These are phyloP conservation scores for Sipunculus nudus DNA, from an alignment of 2,888 invertebrate genomes.

Conservation along the genomic window DNA sequence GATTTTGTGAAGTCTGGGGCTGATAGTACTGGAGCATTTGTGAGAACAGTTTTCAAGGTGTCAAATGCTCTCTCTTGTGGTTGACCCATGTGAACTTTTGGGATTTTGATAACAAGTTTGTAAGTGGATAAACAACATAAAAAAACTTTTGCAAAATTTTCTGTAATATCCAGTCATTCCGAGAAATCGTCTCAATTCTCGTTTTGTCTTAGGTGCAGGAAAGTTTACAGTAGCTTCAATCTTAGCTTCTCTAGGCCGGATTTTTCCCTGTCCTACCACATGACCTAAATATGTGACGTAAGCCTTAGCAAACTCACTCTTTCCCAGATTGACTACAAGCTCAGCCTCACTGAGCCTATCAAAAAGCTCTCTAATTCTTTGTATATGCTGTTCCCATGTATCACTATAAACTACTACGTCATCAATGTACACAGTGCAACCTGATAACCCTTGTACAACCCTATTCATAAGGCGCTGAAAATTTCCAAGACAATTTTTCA, in stretches of 20 bases:
- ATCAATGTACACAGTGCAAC: too few species aligned
- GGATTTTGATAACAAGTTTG: not conserved
- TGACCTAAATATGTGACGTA: constrained; percentile 36
- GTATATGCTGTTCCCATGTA: not conserved
- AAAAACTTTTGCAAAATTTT: not conserved
- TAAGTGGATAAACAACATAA: not conserved
- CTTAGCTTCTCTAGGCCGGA: constrained; percentile 15
- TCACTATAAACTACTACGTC: too few species aligned
- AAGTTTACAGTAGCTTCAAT: constrained; percentile 8
- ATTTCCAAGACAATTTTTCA: not conserved
- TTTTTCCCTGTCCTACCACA: constrained; percentile 20
- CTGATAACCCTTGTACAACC: too few species aligned
- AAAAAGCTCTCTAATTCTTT: not conserved
- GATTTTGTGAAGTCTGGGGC: too few species aligned
- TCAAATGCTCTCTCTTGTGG: too few species aligned
- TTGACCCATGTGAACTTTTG: too few species aligned
- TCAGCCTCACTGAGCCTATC: not conserved
- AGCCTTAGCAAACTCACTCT: constrained; percentile 22
- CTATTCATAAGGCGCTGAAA: constrained; percentile 1
- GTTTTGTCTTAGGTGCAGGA: constrained; percentile 9
- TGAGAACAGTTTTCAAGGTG: too few species aligned
- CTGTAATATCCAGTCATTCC: constrained; percentile 10
- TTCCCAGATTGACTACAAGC: constrained; percentile 7
- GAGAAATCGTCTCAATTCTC: constrained; percentile 18
- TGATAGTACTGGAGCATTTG: too few species aligned